Evolutionary conservation across 2,113 vertebrate species (phyloP).

Genomic region (Anser brachyrhynchus): DNA sequence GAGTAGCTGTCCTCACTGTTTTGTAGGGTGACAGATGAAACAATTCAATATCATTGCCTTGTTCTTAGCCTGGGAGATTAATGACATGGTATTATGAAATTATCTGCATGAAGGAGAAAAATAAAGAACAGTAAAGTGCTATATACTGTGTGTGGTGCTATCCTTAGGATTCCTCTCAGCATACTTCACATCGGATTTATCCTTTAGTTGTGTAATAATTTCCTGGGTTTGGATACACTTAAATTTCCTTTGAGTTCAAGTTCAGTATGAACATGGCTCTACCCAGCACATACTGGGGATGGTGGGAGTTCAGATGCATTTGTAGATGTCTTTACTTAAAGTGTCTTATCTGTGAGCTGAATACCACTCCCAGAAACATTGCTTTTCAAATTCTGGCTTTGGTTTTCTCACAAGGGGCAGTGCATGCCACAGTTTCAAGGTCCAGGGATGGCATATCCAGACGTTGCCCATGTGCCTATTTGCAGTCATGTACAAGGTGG

Average conservation of each 20-base stretch:
- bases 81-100: neutral
- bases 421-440: neutral
- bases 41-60: neutral
- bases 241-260: neutral
- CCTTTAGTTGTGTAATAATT: neutral
- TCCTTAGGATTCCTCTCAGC: neutral
- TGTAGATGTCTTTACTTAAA: neutral
- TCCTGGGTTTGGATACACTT: neutral
- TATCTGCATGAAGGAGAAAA: neutral
- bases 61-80: neutral
- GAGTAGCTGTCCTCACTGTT: neutral
- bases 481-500: neutral
- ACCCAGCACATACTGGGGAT: neutral
- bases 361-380: neutral
- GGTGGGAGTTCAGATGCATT: neutral
- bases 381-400: neutral
- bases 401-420: neutral
- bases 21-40: neutral
- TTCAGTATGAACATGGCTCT: neutral
- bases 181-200: neutral
- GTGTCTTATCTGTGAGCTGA: neutral
- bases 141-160: neutral
- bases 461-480: accelerated
- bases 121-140: neutral
- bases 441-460: neutral